phyloP scores from a whole-genome alignment of 2,888 invertebrate species.

The Julus scandinavius region DNA sequence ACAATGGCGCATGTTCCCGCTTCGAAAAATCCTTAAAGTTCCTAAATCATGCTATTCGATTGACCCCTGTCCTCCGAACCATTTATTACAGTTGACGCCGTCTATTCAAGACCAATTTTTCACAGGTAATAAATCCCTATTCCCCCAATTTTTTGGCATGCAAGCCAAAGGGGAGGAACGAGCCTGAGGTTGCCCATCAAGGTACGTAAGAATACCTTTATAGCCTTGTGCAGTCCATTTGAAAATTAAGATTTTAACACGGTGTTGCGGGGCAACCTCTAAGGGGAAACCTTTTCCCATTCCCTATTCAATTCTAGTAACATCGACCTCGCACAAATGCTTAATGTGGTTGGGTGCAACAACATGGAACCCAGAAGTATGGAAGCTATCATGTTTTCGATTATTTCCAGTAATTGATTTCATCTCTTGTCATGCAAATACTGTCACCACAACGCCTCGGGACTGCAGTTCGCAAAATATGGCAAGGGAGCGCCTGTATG shows the following conservation, averaged over 20 bases:
- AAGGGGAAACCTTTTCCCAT: background rate
- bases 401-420: conserved; percentile 22
- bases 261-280: background rate
- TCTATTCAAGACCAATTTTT: conserved; percentile 12
- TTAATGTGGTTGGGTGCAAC: conserved; percentile 18
- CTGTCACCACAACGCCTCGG: background rate
- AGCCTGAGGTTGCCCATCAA: conserved; percentile 25
- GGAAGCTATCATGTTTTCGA: conserved; percentile 19
- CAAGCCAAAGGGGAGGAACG: background rate
- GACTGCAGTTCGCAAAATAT: background rate
- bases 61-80: conserved; percentile 11
- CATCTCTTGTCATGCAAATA: conserved; percentile 23
- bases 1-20: conserved; percentile 1
- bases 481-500: background rate
- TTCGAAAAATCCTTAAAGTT: background rate
- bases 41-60: conserved; percentile 10
- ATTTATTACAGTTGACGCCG: conserved; percentile 19
- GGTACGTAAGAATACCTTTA: conserved; percentile 12
- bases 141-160: conserved; percentile 2
- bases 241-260: conserved; percentile 33
- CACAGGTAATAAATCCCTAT: conserved; percentile 11
- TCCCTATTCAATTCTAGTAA: background rate
- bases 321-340: background rate
- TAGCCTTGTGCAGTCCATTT: background rate
- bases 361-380: conserved; percentile 18